Percentiles rank a stretch among this genome's conserved stretches.
These are phyloP conservation scores for Hydraecia micacea DNA, from an alignment of 2,888 invertebrate species.

Conservation along the genomic window DNA sequence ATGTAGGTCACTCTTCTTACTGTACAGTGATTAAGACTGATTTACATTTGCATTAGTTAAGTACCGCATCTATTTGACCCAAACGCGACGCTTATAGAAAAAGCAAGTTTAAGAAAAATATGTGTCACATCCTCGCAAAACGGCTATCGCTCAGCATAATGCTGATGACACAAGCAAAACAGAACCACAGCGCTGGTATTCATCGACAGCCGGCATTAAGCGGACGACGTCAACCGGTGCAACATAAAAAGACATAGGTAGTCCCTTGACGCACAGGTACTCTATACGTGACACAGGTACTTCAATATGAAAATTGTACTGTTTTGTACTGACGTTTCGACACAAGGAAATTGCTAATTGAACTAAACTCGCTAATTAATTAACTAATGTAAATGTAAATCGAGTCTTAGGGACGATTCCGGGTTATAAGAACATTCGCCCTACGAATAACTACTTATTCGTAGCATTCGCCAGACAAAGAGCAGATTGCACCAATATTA, in stretches of 20 bases:
- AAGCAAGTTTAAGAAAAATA: not conserved
- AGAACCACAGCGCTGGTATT: not conserved
- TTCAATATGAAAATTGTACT: not conserved
- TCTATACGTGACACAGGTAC: not conserved
- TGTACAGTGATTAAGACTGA: too few species aligned
- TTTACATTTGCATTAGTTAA: not conserved
- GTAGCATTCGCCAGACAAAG: too few species aligned
- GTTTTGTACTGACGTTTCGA: not conserved
- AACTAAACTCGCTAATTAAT: not conserved
- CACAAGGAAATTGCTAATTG: not conserved
- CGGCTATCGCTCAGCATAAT: not conserved
- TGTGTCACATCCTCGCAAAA: not conserved
- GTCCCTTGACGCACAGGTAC: too few species aligned
- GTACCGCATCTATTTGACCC: not conserved
- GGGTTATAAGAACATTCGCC: not conserved
- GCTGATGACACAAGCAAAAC: not conserved
- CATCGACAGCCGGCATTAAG: not conserved
- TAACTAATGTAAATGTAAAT: not conserved
- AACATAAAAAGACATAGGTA: not conserved
- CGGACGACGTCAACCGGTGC: not conserved
- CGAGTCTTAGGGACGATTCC: not conserved
- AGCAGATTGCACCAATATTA: not conserved
- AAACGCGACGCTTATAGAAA: not conserved
- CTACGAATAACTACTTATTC: too few species aligned
- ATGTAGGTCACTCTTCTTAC: conserved; percentile 17